phyloP scores from a whole-genome alignment of 1,140 invertebrate species.

The Trachymyrmex septentrionalis region DNA sequence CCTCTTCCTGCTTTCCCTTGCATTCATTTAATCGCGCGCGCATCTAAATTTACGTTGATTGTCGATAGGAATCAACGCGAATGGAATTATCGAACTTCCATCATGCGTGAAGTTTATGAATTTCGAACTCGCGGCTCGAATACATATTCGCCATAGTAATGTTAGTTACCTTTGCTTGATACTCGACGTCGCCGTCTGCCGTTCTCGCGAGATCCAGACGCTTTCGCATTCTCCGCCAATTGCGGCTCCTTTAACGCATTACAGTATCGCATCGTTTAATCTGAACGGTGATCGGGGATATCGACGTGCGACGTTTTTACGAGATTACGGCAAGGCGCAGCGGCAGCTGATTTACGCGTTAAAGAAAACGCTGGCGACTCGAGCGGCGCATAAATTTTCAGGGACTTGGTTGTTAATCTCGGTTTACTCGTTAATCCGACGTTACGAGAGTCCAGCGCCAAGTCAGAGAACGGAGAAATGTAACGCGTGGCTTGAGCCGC shows the following conservation, averaged over 20 bases:
- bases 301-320: conserved; percentile 26
- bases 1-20: conserved; percentile 10
- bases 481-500: neutral
- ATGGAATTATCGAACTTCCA: conserved; percentile 51
- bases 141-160: conserved; percentile 37
- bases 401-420: conserved; percentile 47
- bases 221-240: conserved; percentile 12
- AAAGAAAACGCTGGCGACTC: conserved; percentile 44
- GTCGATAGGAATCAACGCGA: conserved; percentile 38
- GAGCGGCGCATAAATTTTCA: conserved; percentile 42
- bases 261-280: conserved; percentile 20
- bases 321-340: conserved; percentile 15
- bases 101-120: conserved; percentile 54
- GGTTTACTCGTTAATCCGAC: conserved; percentile 51
- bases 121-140: conserved; percentile 15
- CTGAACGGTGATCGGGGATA: conserved; percentile 20
- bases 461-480: conserved; percentile 37
- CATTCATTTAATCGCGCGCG: conserved; percentile 48
- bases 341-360: conserved; percentile 23
- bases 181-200: neutral
- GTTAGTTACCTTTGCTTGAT: conserved; percentile 11
- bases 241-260: conserved; percentile 6
- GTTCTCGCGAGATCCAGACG: neutral
- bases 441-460: conserved; percentile 32
- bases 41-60: conserved; percentile 52